These are phyloP conservation scores for Drosophila micromelanica DNA, from an alignment of 1,140 invertebrate genomes.

Conservation along the genomic window DNA sequence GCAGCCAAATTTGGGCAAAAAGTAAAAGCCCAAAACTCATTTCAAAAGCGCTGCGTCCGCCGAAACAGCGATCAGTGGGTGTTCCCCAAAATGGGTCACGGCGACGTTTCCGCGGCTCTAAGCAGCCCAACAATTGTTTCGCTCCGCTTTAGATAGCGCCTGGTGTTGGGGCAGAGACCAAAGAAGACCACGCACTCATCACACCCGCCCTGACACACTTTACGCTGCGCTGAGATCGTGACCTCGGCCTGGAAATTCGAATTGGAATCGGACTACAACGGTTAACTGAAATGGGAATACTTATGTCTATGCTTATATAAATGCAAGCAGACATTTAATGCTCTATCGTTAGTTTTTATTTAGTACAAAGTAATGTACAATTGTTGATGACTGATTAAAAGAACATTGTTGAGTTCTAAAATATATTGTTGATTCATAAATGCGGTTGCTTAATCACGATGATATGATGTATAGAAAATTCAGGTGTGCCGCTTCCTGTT, in stretches of 20 bases:
- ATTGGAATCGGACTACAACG: constrained; percentile 41
- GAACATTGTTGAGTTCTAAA: neutral
- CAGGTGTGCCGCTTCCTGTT: neutral
- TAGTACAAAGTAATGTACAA: neutral
- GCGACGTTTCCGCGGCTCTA: constrained; percentile 28
- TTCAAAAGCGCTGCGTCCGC: constrained; percentile 58
- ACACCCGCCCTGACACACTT: constrained; percentile 71
- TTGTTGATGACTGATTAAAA: neutral
- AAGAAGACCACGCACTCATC: constrained; percentile 60
- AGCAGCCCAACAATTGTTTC: constrained; percentile 36
- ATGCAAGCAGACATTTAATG: neutral
- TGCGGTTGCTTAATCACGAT: constrained; percentile 3
- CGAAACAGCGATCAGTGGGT: constrained; percentile 63
- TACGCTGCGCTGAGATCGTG: constrained; percentile 59
- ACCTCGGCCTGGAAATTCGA: constrained; percentile 40
- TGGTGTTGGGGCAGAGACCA: constrained; percentile 3
- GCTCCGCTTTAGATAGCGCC: constrained; percentile 10
- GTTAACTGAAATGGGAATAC: constrained; percentile 41
- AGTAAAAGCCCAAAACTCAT: constrained; percentile 31
- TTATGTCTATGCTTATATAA: constrained; percentile 13
- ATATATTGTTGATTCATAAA: neutral
- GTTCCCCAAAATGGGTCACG: constrained; percentile 70
- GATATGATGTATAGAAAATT: neutral
- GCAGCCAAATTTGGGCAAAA: constrained; percentile 38
- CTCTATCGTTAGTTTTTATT: neutral